These are phyloP conservation scores for Macrostomum cliftonense DNA, from an alignment of 2,888 invertebrate species.

Conservation along the genomic window DNA sequence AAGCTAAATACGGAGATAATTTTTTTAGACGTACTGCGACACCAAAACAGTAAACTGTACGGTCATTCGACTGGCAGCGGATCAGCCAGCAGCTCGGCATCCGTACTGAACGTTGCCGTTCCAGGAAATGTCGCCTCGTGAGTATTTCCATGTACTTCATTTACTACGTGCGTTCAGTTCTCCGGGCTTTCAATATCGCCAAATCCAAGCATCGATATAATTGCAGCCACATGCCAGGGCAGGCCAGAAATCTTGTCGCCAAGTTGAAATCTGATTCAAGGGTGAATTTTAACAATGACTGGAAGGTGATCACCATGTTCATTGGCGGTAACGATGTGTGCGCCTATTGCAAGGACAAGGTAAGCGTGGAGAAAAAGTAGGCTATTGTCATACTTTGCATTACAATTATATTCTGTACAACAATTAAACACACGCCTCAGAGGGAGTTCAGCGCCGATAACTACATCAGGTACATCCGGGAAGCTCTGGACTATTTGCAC, in stretches of 20 bases:
- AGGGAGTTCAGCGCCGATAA: background rate
- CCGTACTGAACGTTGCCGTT: slow-evolving; percentile 23
- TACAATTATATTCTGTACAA: no score
- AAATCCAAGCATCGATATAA: no score
- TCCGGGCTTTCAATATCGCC: no score
- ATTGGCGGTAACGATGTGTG: slow-evolving; percentile 5
- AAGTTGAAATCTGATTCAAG: slow-evolving; percentile 17
- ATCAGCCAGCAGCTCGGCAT: slow-evolving; percentile 6
- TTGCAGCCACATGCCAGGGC: slow-evolving; percentile 4
- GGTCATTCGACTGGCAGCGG: slow-evolving; percentile 23
- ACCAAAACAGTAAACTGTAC: slow-evolving; percentile 22
- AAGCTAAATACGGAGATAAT: no score
- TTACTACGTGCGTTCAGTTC: no score
- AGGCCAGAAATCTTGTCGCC: slow-evolving; percentile 18
- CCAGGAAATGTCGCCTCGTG: slow-evolving; percentile 15
- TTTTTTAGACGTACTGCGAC: slow-evolving; percentile 19
- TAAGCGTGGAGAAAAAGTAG: background rate
- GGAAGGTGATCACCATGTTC: slow-evolving; percentile 5
- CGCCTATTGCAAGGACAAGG: slow-evolving; percentile 4
- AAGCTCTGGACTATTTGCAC: slow-evolving; percentile 6
- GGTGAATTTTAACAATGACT: slow-evolving; percentile 19
- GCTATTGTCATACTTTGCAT: no score
- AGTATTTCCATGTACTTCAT: no score
- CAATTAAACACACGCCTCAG: background rate
- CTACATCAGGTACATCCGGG: slow-evolving; percentile 1